Conservation (phyloP, 53 echinoderm and acorn worm species). For the Arbacia lixula region DNA sequence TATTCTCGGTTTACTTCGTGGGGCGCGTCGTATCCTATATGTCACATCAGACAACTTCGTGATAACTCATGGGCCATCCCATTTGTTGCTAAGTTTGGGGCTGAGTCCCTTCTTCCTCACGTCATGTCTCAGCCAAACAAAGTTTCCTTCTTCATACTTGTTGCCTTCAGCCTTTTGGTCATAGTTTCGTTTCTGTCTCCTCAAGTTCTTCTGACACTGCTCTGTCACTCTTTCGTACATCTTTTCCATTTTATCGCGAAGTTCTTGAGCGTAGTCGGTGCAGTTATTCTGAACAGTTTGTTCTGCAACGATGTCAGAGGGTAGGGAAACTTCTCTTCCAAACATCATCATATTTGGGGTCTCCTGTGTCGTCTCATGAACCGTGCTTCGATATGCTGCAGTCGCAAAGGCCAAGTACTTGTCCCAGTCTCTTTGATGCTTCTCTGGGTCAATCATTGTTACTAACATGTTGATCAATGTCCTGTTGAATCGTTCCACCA, state of each 20-base stretch:
- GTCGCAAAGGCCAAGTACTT: slow-evolving; percentile 48
- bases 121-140: slow-evolving; percentile 11
- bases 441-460: slow-evolving; percentile 4
- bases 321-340: slow-evolving; percentile 42
- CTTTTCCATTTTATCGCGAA: slow-evolving; percentile 28
- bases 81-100: slow-evolving; percentile 17
- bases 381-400: slow-evolving; percentile 59
- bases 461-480: neutral
- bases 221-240: slow-evolving; percentile 9
- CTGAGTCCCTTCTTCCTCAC: slow-evolving; percentile 29
- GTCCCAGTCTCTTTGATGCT: slow-evolving; percentile 25
- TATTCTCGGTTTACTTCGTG: slow-evolving; percentile 12
- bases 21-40: slow-evolving; percentile 1
- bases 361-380: slow-evolving; percentile 54
- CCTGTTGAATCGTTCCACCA: slow-evolving; percentile 15
- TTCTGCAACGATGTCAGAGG: slow-evolving; percentile 25
- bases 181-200: slow-evolving; percentile 25
- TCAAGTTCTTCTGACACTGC: neutral
- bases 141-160: slow-evolving; percentile 8
- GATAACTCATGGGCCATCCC: slow-evolving; percentile 39
- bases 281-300: neutral
- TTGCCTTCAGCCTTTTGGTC: neutral
- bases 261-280: slow-evolving; percentile 27
- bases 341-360: slow-evolving; percentile 66
- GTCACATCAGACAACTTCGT: slow-evolving; percentile 29